Base-by-base conservation (phyloP, 2,888 invertebrate genomes). In the Drosophila nr. perissopoda region DNA sequence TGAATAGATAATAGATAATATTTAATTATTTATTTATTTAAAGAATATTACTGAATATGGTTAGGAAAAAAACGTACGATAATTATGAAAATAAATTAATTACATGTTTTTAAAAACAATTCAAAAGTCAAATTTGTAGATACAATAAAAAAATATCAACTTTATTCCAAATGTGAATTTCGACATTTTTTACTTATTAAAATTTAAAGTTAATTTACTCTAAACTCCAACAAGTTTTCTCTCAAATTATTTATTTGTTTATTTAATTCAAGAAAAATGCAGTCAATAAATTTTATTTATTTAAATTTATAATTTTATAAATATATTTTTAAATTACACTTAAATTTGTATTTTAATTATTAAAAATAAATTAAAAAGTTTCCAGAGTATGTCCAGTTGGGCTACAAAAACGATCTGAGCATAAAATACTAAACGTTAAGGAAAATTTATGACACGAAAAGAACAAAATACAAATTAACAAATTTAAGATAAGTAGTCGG, bases 401-500 rank as follows among this genome's bases (percentile, higher is more conserved):
- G 29, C 18, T 60, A 29, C 11, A 10, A 29, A 42, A n/a, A 21
- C 18, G 0, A 21, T 57, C 31, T 16, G 16, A n/a, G 38, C 31
- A 52, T 13, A n/a, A 10, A 0, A 0, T 21, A 48, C 27, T 1
- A 49, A 36, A 18, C 4, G 16, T 29, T 45, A 29, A 42, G 18
- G 18, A 7, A 45, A 33, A 48, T 34, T 27, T 34, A 49, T 59
- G 16, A 36, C 27, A 59, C 33, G n/a, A 51, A 36, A 60, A 29
- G 60, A 29, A 21, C 53, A 29, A 60, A 36, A 36, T 34, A 13
- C 8, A 27, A 52, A 51, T 60, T 36, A 63, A 16, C 13, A 27
- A 48, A 18, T 34, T 27, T 34, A 4, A 27, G 40, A 63, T 34
- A 56, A 57, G 16, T 21, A 11, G 8, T 45, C 2, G 31, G 31